Percentiles rank a stretch among this genome's conserved stretches.
Conservation (phyloP, 1,140 invertebrate species). For the Adelges cooleyi region DNA sequence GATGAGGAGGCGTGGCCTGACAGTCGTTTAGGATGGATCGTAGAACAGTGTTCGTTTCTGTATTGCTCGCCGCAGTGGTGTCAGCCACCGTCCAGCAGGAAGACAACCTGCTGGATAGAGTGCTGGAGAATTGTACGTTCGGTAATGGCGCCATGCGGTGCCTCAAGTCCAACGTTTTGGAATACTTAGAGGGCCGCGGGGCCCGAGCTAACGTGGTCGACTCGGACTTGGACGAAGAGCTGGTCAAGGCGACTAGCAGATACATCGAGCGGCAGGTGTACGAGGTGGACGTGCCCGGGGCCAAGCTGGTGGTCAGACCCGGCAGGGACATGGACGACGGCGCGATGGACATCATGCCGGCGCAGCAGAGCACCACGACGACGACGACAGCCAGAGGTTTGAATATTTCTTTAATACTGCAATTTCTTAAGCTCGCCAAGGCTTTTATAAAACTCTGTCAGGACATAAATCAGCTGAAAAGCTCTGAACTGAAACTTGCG, state of each 20-base stretch:
- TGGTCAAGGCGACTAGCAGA: background rate
- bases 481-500: conserved; percentile 1
- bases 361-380: background rate
- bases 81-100: background rate
- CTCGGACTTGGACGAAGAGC: conserved; percentile 29
- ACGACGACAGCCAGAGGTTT: conserved; percentile 23
- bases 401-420: background rate
- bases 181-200: conserved; percentile 47
- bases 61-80: background rate
- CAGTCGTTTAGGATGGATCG: conserved; percentile 21
- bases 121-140: conserved; percentile 1
- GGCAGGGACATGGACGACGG: background rate
- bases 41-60: background rate
- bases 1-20: conserved; percentile 16
- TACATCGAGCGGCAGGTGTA: background rate
- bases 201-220: conserved; percentile 46
- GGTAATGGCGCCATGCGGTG: conserved; percentile 47
- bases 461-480: background rate
- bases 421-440: background rate
- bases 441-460: background rate
- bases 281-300: conserved; percentile 37
- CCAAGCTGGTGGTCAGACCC: background rate
- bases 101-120: conserved; percentile 6
- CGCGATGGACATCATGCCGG: background rate
- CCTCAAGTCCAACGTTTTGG: conserved; percentile 58